These are phyloP conservation scores for Linyphia triangularis DNA, from an alignment of 2,888 invertebrate genomes.

Conservation along the genomic window DNA sequence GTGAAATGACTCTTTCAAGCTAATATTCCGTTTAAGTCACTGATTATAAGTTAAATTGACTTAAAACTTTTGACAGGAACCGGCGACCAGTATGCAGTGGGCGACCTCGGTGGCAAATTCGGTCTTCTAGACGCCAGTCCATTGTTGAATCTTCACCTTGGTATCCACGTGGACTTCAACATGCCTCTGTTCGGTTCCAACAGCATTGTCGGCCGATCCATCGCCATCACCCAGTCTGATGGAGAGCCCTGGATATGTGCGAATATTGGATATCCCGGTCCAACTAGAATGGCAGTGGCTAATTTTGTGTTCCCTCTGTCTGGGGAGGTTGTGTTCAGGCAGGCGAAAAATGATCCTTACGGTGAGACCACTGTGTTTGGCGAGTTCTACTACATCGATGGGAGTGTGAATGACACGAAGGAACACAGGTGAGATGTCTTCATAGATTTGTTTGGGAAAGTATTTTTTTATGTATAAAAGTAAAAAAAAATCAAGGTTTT, in stretches of 20 bases:
- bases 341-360: slow-evolving; percentile 85
- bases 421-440: slow-evolving; percentile 81
- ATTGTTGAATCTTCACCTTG: slow-evolving; percentile 75
- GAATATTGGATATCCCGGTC: slow-evolving; percentile 80
- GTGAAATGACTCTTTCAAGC: not conserved
- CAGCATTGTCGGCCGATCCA: slow-evolving; percentile 89
- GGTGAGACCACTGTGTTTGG: slow-evolving; percentile 91
- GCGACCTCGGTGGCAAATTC: slow-evolving; percentile 92
- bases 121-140: slow-evolving; percentile 78
- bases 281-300: slow-evolving; percentile 88
- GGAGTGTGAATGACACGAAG: slow-evolving; percentile 82
- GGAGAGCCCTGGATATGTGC: slow-evolving; percentile 80
- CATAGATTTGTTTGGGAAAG: no score
- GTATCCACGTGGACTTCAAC: slow-evolving; percentile 88
- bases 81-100: slow-evolving; percentile 93
- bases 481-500: no score
- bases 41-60: not conserved
- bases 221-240: slow-evolving; percentile 84
- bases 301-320: slow-evolving; percentile 92
- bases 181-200: slow-evolving; percentile 89
- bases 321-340: slow-evolving; percentile 88
- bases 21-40: not conserved
- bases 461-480: no score
- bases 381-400: slow-evolving; percentile 93
- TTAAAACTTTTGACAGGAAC: slow-evolving; percentile 82